Evolutionary conservation across 1,140 invertebrate species (phyloP).

Genomic region (Cephus cinctus): DNA sequence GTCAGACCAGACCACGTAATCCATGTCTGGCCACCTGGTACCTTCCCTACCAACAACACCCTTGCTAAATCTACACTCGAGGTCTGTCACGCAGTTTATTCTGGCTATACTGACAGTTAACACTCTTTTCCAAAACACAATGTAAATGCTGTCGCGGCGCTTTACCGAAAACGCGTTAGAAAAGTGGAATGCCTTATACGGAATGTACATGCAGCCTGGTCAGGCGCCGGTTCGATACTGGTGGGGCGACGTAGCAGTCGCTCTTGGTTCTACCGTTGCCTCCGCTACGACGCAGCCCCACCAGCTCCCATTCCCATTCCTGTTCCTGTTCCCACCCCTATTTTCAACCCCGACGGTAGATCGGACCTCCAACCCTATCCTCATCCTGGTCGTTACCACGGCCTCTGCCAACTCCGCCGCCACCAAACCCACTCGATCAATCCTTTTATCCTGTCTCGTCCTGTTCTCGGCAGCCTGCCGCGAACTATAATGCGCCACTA

Average conservation of each 20-base stretch:
- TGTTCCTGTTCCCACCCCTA: constrained; percentile 2
- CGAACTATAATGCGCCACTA: too few relatives aligned
- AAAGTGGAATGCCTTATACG: constrained; percentile 18
- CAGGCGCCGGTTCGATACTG: constrained; percentile 57
- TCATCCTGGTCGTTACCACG: neutral
- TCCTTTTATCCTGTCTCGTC: constrained; percentile 26
- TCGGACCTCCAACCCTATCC: too few relatives aligned
- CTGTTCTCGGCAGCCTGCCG: neutral
- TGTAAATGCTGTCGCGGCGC: neutral
- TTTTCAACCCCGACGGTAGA: neutral
- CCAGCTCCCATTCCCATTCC: constrained; percentile 22
- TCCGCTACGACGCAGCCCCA: constrained; percentile 20
- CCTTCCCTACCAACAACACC: neutral
- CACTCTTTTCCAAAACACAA: neutral
- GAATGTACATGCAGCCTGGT: constrained; percentile 34
- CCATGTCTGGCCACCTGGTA: neutral
- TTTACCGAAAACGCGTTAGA: constrained; percentile 1
- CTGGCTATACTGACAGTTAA: too few relatives aligned
- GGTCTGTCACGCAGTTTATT: too few relatives aligned
- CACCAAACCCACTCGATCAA: constrained; percentile 31
- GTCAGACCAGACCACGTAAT: too few relatives aligned
- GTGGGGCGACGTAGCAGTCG: constrained; percentile 52
- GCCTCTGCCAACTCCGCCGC: constrained; percentile 2
- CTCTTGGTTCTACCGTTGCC: constrained; percentile 37
- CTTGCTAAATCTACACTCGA: too few relatives aligned